Base-by-base conservation (phyloP, 2,888 invertebrate genomes). In the Cheilosia urbana region DNA sequence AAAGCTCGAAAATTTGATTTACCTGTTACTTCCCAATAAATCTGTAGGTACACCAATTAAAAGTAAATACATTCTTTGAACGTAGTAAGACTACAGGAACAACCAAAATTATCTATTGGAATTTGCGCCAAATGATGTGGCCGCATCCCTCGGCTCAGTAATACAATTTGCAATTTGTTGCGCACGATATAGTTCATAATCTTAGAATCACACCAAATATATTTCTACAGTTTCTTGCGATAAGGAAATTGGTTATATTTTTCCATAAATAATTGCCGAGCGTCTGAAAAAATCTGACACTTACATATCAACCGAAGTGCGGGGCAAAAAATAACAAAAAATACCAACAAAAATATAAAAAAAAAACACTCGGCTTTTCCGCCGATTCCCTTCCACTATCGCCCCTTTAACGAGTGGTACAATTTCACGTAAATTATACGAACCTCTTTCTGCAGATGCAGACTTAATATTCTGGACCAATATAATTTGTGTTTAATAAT, bases 391-490 rank as follows among this genome's bases (percentile, higher is more conserved):
- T 37, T 47, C 42, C 24, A 13, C 45, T 40, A 15, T 47, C 21
- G 6, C 51, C 30, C 9, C n/a, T 3, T 19, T n/a, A 6, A 24
- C 53, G 21, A 37, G 6, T 3, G 11, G 2, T 6, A 27, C 47
- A 49, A 66, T 37, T 79, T 63, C 66, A 71, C 58, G 49, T 27
- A 76, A 57, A 47, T 21, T 19, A 76, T 71, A 77, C 82, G 47
- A 82, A 82, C 77, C 82, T 77, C 55, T 75, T 76, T 69, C 71
- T 60, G 77, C 77, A 65, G 58, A 71, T 82, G 71, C 72, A 82
- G 47, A 72, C 60, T 63, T 66, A 51, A 45, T 53, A 60, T 71
- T 30, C 51, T 47, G 47, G 47, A 9, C 17, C 6, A 42, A 47
- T 17, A 17, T 9, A 11, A 2, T 53, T 47, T 17, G 6, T 24